Evolutionary conservation across 2,797 vertebrate species (phyloP), one percentile per base, ranked within the genome.

Genomic region (Sandelia bainsii): DNA sequence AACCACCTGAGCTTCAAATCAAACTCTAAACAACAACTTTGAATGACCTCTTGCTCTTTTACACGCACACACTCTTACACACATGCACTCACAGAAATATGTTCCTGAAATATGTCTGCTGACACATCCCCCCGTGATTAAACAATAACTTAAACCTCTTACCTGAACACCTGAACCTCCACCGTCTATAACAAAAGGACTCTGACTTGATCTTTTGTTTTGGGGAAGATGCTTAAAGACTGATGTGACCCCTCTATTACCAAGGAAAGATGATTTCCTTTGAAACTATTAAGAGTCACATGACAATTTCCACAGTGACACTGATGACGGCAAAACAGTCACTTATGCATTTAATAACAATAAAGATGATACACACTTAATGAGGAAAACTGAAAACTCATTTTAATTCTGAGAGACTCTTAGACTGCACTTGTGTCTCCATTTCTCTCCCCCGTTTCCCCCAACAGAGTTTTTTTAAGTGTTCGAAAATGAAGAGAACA

Each of bases 371-470:
- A 84, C 80, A 82, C 50, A 37, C 80, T 85, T 82, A 77, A 88
- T 57, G 61, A 88, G 77, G 79, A 91, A 82, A 70, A 80, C 69
- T 81, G 75, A 79, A 78, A 81, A 84, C 92, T 93, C 85, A 75
- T 91, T 94, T 89, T 93, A 95, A 94, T 95, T 96, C 94, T 94
- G 94, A 83, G 81, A 88, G 95, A 96, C 94, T 95, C 82, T 87
- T 92, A 96, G 95, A 95, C 96, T 95, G 95, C 95, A 95, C 95
- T 94, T 78, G 80, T 92, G 93, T 93, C 93, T 92, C 91, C 93
- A 45, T 45, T 85, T 92, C 88, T 48, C 66, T 75, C 53, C 20
- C 48, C 49, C 23, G 12, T 82, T 64, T 70, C 62, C 72, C 87
- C 77, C 52, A 72, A 71, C 79, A 85, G 77, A 85, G 68, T 90